Conservation (phyloP, 2,888 invertebrate species). For the Syritta pipiens region DNA sequence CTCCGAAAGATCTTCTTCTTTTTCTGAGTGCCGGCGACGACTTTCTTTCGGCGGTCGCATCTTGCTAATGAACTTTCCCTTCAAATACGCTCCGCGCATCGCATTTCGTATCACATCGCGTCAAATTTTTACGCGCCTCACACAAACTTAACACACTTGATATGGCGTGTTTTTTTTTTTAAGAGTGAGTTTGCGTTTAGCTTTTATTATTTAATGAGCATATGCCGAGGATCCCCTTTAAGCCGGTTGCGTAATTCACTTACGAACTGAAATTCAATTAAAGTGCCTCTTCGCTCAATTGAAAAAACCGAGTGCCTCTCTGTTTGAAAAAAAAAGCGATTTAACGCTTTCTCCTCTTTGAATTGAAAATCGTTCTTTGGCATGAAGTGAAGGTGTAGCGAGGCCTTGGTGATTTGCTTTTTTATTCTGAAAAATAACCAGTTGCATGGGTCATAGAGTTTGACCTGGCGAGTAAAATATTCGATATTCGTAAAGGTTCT, state of each 20-base stretch:
- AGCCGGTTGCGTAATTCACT: slow-evolving; percentile 29
- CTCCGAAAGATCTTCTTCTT: slow-evolving; percentile 22
- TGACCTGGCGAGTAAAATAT: too few species aligned
- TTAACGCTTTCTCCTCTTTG: slow-evolving; percentile 45
- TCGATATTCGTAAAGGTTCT: too few species aligned
- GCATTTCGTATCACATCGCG: too few species aligned
- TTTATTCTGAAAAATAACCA: too few species aligned
- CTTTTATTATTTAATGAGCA: slow-evolving; percentile 33
- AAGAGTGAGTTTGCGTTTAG: neutral
- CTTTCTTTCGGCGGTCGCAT: slow-evolving; percentile 34
- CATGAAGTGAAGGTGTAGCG: slow-evolving; percentile 2
- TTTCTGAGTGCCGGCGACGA: neutral
- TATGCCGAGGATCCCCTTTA: slow-evolving; percentile 13
- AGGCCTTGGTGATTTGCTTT: too few species aligned
- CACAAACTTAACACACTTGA: slow-evolving; percentile 28
- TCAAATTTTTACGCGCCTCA: too few species aligned
- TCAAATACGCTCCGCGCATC: slow-evolving; percentile 19
- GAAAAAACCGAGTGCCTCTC: slow-evolving; percentile 7
- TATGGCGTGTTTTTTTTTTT: neutral
- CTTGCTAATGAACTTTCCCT: slow-evolving; percentile 49
- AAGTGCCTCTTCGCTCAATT: slow-evolving; percentile 31
- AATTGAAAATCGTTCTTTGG: neutral
- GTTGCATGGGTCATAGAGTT: too few species aligned
- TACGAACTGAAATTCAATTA: slow-evolving; percentile 1
- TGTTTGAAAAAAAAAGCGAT: neutral